phyloP scores from a whole-genome alignment of 2,888 invertebrate genomes.

The Yponomeuta sedellus region DNA sequence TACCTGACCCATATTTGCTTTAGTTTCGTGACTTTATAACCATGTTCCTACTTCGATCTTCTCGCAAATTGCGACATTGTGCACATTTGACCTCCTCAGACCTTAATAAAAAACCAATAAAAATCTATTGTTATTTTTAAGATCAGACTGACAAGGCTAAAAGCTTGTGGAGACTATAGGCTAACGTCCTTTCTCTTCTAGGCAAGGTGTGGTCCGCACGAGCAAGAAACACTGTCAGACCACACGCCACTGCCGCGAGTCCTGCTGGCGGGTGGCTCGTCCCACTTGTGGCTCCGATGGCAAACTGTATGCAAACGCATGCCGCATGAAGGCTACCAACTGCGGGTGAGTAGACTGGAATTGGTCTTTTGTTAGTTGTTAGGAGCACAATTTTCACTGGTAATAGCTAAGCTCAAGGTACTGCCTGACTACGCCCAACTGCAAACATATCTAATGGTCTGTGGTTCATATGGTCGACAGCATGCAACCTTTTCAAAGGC shows the following conservation, averaged over 20 bases:
- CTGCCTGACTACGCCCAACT: constrained; percentile 93
- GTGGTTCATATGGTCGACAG: constrained; percentile 91
- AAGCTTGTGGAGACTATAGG: no score
- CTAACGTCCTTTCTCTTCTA: constrained; percentile 43
- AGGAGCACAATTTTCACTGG: no score
- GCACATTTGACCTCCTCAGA: no score
- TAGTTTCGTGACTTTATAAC: no score
- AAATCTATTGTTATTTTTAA: no score
- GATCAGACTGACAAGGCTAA: no score
- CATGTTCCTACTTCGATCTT: no score
- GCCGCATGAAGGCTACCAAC: constrained; percentile 93
- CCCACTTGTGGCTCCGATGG: constrained; percentile 95
- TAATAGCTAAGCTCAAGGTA: constrained; percentile 73
- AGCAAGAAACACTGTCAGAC: constrained; percentile 94
- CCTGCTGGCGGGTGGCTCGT: constrained; percentile 92
- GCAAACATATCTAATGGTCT: constrained; percentile 92
- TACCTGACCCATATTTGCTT: no score
- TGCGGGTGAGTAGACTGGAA: constrained; percentile 81
- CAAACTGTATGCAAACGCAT: constrained; percentile 91
- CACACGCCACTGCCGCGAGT: constrained; percentile 92
- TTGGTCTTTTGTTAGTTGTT: no score
- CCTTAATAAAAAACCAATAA: no score
- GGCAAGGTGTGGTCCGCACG: constrained; percentile 90
- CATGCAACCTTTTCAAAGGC: no score
- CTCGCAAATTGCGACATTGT: no score